Percentiles rank a stretch among this genome's conserved stretches.
These are phyloP conservation scores for Chrysopilus asiliformis DNA, from an alignment of 2,888 invertebrate genomes.

Conservation along the genomic window DNA sequence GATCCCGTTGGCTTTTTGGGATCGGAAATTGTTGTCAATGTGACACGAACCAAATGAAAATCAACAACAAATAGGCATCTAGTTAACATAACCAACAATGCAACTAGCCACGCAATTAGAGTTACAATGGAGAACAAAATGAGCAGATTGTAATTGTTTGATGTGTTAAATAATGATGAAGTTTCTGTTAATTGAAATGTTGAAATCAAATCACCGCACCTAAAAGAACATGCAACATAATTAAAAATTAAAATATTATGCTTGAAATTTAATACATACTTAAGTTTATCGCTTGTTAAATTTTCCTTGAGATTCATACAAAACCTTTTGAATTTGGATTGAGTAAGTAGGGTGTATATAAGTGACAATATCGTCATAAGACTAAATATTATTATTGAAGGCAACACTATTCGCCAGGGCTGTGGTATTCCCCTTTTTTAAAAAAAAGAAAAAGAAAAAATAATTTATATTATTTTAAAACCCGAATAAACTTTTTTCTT, in stretches of 20 bases:
- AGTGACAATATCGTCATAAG: slow-evolving; percentile 24
- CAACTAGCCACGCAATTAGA: slow-evolving; percentile 24
- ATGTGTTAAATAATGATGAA: background rate
- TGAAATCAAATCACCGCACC: slow-evolving; percentile 27
- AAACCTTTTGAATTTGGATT: slow-evolving; percentile 21
- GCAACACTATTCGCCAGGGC: slow-evolving; percentile 32
- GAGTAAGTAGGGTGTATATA: slow-evolving; percentile 23
- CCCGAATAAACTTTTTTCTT: background rate
- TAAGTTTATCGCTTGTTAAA: slow-evolving; percentile 22
- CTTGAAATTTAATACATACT: slow-evolving; percentile 15
- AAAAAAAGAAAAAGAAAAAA: background rate
- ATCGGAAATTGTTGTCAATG: background rate
- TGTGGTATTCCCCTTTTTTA: slow-evolving; percentile 26
- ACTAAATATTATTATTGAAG: slow-evolving; percentile 25
- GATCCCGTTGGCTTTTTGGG: background rate
- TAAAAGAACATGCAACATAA: slow-evolving; percentile 9
- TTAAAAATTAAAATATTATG: background rate
- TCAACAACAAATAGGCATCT: slow-evolving; percentile 27
- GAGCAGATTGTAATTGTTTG: slow-evolving; percentile 20
- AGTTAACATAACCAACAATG: slow-evolving; percentile 25
- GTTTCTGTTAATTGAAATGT: slow-evolving; percentile 20
- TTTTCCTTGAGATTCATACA: slow-evolving; percentile 22
- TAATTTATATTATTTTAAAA: background rate
- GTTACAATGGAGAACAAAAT: slow-evolving; percentile 22
- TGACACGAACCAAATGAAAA: slow-evolving; percentile 22